These are phyloP conservation scores for Lithobius niger DNA, from an alignment of 1,140 invertebrate species.

Conservation along the genomic window DNA sequence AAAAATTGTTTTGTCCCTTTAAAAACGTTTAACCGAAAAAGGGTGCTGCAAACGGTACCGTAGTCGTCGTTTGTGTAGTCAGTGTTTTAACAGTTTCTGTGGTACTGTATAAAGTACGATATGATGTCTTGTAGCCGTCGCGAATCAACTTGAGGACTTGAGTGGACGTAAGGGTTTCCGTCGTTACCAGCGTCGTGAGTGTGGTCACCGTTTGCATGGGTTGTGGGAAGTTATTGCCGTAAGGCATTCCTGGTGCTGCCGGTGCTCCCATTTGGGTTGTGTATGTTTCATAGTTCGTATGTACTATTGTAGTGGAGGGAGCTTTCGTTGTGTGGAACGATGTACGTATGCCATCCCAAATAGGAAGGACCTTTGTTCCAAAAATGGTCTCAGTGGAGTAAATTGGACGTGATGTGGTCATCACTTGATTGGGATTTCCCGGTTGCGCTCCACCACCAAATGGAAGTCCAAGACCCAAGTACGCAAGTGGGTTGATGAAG, in stretches of 20 bases:
- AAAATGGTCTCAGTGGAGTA: constrained; percentile 56
- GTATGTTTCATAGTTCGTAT: constrained; percentile 13
- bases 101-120: constrained; percentile 22
- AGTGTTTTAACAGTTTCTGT: constrained; percentile 18
- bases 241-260: background rate
- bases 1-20: too few species aligned
- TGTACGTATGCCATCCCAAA: constrained; percentile 56
- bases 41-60: constrained; percentile 28
- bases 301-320: constrained; percentile 4
- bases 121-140: constrained; percentile 23
- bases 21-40: too few species aligned
- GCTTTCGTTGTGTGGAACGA: constrained; percentile 46
- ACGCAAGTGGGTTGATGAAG: constrained; percentile 17
- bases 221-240: constrained; percentile 9
- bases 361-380: constrained; percentile 62
- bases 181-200: constrained; percentile 20
- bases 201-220: constrained; percentile 18
- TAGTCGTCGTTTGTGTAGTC: constrained; percentile 20
- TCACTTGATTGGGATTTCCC: constrained; percentile 39
- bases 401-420: constrained; percentile 57
- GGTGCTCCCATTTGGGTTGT: constrained; percentile 11
- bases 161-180: constrained; percentile 24
- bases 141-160: constrained; percentile 25
- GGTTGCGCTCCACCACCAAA: background rate
- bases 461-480: constrained; percentile 19